Base-by-base conservation (phyloP, 2,888 invertebrate genomes). In the Griposia aprilina region DNA sequence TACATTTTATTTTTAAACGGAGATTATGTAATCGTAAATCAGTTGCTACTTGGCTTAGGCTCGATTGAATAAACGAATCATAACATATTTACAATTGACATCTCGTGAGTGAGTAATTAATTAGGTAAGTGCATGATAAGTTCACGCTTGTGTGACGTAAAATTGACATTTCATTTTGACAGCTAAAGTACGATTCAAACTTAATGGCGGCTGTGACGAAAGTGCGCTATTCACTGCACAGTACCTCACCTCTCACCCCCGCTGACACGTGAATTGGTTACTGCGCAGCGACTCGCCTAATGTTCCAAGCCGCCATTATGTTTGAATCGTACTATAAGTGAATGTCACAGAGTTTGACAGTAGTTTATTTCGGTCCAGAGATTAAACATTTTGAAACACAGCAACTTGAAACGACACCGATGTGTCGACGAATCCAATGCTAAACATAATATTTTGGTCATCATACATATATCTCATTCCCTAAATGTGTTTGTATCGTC, bases 151-250 rank as follows among this genome's bases (percentile, higher is more conserved):
- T 59, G 11, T 75, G 26, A 72, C 30, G 52, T 45, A 17, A 45
- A 50, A 26, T 30, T 74, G 50, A 76, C 36, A 1, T 66, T 66
- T 76, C 2, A 59, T 52, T 79, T 65, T 76, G 82, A 79, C 65
- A 59, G 55, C 8, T 36, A 36, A 2, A 36, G 30, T 36, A 36
- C 30, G 30, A 36, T 36, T 36, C 3, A 36, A 36, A 36, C 30
- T 36, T 36, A 36, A 36, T 36, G 30, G 30, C 30, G 30, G 30
- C 30, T 36, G 30, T 36, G 30, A n/a, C n/a, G n/a, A n/a, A n/a
- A 36, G 30, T 36, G 30, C 30, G 30, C 30, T 36, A 36, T 36
- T 36, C 30, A 3, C 30, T 36, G 30, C 30, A 3, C 30, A 36
- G 30, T 36, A 36, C 30, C 30, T 36, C 30, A 36, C 30, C 30